These are phyloP conservation scores for Bos indicus DNA, from an alignment of 2,113 vertebrate genomes.

Conservation along the genomic window DNA sequence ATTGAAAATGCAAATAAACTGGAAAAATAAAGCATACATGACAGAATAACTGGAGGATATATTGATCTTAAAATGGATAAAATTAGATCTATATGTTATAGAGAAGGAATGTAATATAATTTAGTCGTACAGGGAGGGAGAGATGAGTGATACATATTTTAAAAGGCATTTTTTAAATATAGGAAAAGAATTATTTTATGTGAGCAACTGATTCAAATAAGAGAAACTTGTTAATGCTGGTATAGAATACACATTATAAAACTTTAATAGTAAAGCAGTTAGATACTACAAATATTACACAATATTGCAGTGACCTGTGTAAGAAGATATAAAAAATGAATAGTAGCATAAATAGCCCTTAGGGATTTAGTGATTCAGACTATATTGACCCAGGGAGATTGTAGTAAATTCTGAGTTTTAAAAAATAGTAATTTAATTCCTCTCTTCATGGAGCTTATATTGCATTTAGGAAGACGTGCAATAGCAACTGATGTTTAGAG, in stretches of 20 bases:
- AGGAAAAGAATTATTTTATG: not conserved
- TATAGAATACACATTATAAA: not conserved
- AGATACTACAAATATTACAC: not conserved
- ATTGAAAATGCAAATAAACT: not conserved
- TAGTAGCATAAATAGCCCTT: not conserved
- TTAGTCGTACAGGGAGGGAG: not conserved
- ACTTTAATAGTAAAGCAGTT: not conserved
- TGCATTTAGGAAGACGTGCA: not conserved
- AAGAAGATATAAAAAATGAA: not conserved
- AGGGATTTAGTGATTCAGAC: not conserved
- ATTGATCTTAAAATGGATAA: not conserved
- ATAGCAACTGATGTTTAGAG: not conserved
- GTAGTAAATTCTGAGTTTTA: not conserved
- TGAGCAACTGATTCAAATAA: not conserved
- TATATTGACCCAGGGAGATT: not conserved
- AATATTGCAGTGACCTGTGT: not conserved
- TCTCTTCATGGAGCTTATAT: not conserved
- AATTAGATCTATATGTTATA: not conserved
- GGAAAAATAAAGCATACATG: not conserved
- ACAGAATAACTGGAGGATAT: not conserved
- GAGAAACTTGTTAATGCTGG: not conserved
- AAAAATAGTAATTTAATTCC: not conserved
- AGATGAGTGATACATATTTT: not conserved
- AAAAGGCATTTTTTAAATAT: not conserved
- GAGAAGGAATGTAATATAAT: not conserved